A percentile compares a stretch with the other conserved stretches of the same genome.
Conservation (phyloP, 92 coral and sea anemone genomes). For the Phymanthus crucifer region DNA sequence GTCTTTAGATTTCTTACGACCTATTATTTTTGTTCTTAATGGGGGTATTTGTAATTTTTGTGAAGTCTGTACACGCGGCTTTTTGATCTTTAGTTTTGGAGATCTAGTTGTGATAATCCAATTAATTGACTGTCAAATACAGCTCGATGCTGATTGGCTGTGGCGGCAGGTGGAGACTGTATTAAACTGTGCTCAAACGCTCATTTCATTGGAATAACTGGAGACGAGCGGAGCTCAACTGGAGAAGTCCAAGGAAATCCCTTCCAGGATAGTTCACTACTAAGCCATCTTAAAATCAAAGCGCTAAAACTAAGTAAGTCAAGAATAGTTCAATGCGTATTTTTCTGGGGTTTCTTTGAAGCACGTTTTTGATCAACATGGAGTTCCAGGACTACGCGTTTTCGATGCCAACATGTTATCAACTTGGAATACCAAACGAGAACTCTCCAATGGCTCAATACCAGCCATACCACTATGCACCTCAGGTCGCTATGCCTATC, state of each 20-base stretch:
- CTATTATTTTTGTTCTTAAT: conserved; percentile 47
- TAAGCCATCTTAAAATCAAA: background rate
- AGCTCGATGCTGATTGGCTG: conserved; percentile 81
- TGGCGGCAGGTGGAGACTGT: conserved; percentile 85
- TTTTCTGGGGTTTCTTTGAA: conserved; percentile 7
- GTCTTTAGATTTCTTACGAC: conserved; percentile 33
- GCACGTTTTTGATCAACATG: conserved; percentile 11
- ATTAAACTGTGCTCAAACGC: conserved; percentile 84
- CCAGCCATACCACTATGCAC: conserved; percentile 75
- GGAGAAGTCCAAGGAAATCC: conserved; percentile 33
- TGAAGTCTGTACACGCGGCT: conserved; percentile 74
- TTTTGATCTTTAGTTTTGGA: conserved; percentile 61
- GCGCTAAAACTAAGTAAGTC: background rate
- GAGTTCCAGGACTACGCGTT: conserved; percentile 78
- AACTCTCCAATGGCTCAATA: conserved; percentile 70
- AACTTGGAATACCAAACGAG: conserved; percentile 96
- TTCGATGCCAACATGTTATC: conserved; percentile 99
- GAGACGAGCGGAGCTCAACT: conserved; percentile 27
- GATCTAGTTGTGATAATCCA: conserved; percentile 97
- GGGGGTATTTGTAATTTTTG: conserved; percentile 50
- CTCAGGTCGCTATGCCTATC: conserved; percentile 97
- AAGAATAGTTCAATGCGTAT: background rate
- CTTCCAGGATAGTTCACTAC: background rate
- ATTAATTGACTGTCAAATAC: conserved; percentile 93
- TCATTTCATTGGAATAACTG: conserved; percentile 64